Evolutionary conservation across 1,140 invertebrate genomes (phyloP), one percentile per base, ranked within the genome.

Genomic region (Idris sp.): DNA sequence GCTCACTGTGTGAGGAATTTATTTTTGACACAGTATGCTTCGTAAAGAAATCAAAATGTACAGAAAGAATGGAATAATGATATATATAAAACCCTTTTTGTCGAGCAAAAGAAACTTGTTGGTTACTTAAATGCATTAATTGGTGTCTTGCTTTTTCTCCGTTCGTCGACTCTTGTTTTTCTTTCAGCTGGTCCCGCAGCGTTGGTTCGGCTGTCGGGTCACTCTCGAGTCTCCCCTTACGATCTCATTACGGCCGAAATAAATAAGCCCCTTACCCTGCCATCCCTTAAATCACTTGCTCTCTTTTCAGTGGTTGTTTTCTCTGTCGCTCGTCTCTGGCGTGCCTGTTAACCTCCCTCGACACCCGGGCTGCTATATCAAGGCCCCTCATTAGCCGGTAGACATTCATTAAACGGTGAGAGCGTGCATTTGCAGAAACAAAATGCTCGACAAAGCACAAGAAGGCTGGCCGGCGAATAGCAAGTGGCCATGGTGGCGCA

Each of bases 201-300:
- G n/a, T n/a, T n/a, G n/a, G n/a, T n/a, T 54, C 41, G 58, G 38
- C 65, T 64, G 72, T 68, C 62, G 61, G 73, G 74, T 77, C 79
- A 69, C 51, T 78, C 49, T 62, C 51, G 38, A 59, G 49, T 53
- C 49, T n/a, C 74, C 71, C 54, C 74, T 72, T 65, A 75, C 74
- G 72, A 76, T 80, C 79, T 80, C 79, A 79, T 80, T 80, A 80
- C 72, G 53, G 65, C 59, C 72, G 65, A 78, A 77, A 76, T 77
- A 80, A 78, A 80, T 78, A 75, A 77, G 71, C 74, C 69, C 62
- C 58, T 73, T 53, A 43, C 59, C 44, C 69, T 59, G 44, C 44
- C 69, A 65, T 73, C 69, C 62, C 49, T 69, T 58, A 68, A 67
- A 61, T 65, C 58, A 59, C 48, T 71, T 49, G 26, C 31, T 73